These are phyloP conservation scores for Phaetusa simplex DNA, from an alignment of 2,113 vertebrate genomes.

Conservation along the genomic window DNA sequence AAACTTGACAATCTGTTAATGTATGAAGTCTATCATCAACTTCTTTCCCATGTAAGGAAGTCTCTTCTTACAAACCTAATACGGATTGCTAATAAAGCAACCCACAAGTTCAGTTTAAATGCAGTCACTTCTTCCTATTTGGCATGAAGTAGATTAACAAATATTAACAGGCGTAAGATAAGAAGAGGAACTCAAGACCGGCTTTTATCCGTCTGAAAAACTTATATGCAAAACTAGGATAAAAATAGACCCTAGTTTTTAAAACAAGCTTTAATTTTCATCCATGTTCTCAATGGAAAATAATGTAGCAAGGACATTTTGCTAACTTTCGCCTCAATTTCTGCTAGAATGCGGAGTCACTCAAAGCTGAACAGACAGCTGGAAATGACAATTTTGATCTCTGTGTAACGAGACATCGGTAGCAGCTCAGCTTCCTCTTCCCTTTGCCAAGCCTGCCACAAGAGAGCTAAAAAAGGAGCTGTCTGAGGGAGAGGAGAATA, in stretches of 20 bases:
- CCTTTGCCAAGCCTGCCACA: constrained; percentile 24
- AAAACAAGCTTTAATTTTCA: background rate
- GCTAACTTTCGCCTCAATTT: background rate
- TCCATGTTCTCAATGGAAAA: background rate
- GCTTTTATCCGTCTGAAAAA: background rate
- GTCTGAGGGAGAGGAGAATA: constrained; percentile 14
- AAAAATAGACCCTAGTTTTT: background rate
- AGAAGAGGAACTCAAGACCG: background rate
- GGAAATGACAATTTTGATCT: constrained; percentile 24
- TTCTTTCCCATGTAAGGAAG: background rate
- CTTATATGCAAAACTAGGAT: background rate
- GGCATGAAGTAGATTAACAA: background rate
- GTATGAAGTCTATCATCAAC: background rate
- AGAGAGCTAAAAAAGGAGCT: constrained; percentile 32
- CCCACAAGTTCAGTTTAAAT: background rate
- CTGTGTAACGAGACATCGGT: background rate
- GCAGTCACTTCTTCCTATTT: background rate
- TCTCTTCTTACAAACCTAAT: background rate
- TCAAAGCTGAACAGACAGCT: constrained; percentile 21
- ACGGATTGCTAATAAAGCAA: background rate
- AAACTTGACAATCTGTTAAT: background rate
- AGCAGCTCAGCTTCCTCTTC: constrained; percentile 30
- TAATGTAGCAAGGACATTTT: background rate
- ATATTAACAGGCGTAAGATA: background rate
- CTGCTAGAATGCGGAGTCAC: background rate